These are phyloP conservation scores for Achatina immaculata DNA, from an alignment of 1,140 invertebrate species.

Conservation along the genomic window DNA sequence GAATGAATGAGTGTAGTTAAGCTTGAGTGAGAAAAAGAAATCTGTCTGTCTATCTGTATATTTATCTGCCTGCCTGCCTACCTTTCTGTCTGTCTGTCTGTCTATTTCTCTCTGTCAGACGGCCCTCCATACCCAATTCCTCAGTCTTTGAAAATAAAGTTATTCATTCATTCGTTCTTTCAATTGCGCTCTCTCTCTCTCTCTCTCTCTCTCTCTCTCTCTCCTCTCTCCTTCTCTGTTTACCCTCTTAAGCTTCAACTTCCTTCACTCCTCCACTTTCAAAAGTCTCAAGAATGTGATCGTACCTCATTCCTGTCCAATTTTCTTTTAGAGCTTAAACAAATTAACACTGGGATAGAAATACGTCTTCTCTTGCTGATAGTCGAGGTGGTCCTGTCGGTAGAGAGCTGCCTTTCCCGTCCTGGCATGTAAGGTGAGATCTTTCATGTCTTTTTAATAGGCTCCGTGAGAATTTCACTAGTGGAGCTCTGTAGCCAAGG, in stretches of 20 bases:
- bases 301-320: neutral
- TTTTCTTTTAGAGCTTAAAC: neutral
- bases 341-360: neutral
- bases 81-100: neutral
- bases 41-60: neutral
- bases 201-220: neutral
- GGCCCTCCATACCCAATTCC: neutral
- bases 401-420: neutral
- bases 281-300: conserved; percentile 42
- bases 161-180: neutral
- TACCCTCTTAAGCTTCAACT: conserved; percentile 28
- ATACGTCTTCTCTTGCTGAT: neutral
- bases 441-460: conserved; percentile 32
- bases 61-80: neutral
- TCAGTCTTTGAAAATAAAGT: neutral
- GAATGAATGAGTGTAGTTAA: no score
- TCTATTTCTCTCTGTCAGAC: neutral
- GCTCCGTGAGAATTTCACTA: neutral
- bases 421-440: conserved; percentile 18
- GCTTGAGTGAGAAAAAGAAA: no score
- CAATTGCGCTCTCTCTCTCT: neutral
- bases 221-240: neutral
- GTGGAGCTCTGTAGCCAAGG: conserved; percentile 4
- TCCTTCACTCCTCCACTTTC: conserved; percentile 25
- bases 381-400: conserved; percentile 23